Conservation (phyloP, 1,140 invertebrate genomes). For the Danaus melanippus region DNA sequence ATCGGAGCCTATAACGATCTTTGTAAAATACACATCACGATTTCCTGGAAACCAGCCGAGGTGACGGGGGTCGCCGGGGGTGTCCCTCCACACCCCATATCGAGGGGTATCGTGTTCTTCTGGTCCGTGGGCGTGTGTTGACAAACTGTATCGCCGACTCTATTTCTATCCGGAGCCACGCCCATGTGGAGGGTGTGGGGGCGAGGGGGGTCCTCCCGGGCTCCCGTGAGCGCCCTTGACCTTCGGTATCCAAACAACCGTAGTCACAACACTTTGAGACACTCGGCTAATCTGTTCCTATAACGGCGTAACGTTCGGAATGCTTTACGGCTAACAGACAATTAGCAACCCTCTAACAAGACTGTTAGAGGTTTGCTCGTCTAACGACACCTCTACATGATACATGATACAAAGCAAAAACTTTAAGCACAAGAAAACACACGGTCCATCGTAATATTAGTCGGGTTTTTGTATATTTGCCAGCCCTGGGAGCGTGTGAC, state of each 20-base stretch:
- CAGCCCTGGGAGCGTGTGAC: too few relatives aligned
- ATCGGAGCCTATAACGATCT: too few relatives aligned
- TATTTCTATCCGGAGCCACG: conserved; percentile 55
- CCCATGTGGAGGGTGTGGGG: conserved; percentile 28
- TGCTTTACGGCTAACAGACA: too few relatives aligned
- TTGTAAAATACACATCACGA: conserved; percentile 1
- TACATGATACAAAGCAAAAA: too few relatives aligned
- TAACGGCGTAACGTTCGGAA: conserved; percentile 2
- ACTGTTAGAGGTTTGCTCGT: too few relatives aligned
- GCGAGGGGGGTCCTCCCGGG: conserved; percentile 19
- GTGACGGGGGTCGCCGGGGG: conserved; percentile 5
- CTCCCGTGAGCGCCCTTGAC: conserved; percentile 51
- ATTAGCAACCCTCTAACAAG: too few relatives aligned
- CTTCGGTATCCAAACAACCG: conserved; percentile 65
- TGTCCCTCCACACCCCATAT: background rate
- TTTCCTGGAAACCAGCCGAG: conserved; percentile 4
- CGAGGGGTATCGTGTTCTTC: conserved; percentile 5
- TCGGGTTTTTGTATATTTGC: too few relatives aligned
- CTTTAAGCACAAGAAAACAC: too few relatives aligned
- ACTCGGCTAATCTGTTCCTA: conserved; percentile 35
- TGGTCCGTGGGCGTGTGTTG: conserved; percentile 60
- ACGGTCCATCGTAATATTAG: too few relatives aligned
- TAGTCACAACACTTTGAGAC: conserved; percentile 57
- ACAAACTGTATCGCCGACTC: conserved; percentile 54
- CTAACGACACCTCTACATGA: too few relatives aligned